Evolutionary conservation across 1,140 invertebrate species (phyloP).

Genomic region (Chironomus striatipennis): DNA sequence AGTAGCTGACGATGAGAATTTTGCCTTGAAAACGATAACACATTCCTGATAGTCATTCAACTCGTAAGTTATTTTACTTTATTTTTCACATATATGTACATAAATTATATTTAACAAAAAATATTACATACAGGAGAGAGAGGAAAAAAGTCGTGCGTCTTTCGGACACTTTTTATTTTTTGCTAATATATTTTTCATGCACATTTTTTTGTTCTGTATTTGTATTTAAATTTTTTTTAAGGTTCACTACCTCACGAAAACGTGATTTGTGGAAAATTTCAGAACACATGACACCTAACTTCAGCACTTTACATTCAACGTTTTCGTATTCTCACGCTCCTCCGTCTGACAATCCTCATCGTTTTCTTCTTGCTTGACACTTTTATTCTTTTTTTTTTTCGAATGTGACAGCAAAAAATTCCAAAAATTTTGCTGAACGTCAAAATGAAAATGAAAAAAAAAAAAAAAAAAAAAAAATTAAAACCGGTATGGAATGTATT

Average conservation of each 20-base stretch:
- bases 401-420: not conserved
- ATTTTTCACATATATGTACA: not conserved
- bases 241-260: conserved; percentile 7
- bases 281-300: not conserved
- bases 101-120: not conserved
- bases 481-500: not conserved
- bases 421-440: not conserved
- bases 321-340: not conserved
- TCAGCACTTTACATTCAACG: not conserved
- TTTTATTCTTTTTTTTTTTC: too few relatives aligned
- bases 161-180: not conserved
- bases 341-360: too few relatives aligned
- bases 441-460: too few relatives aligned
- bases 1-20: not conserved
- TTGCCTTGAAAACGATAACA: conserved; percentile 8
- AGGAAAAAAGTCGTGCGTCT: not conserved
- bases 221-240: not conserved
- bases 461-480: not conserved
- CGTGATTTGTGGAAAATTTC: conserved; percentile 8
- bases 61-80: not conserved
- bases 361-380: not conserved
- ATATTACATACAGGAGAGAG: conserved; percentile 2
- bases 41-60: not conserved
- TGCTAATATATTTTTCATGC: conserved; percentile 8
- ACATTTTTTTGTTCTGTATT: not conserved